Conservation (phyloP, 2,797 vertebrate species). For the Rhinogobio ventralis region DNA sequence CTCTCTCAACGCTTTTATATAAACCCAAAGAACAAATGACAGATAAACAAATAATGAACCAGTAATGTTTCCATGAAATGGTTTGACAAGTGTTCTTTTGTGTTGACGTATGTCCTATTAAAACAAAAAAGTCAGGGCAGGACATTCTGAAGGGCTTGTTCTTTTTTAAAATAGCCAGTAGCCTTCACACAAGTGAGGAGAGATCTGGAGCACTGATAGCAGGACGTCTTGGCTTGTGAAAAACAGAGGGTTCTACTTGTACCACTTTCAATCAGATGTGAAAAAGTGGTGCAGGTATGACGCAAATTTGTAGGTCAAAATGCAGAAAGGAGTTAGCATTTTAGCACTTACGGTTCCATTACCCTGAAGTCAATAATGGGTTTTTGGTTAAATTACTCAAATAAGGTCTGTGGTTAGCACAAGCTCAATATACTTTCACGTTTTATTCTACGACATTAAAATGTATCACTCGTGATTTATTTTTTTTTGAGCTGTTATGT, state of each 20-base stretch:
- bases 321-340: no score
- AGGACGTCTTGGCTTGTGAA: not conserved
- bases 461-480: no score
- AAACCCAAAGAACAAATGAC: not conserved
- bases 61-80: not conserved
- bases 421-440: no score
- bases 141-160: not conserved
- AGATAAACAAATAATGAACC: not conserved
- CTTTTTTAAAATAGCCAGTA: conserved; percentile 24
- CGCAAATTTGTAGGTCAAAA: no score
- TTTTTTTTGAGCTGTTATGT: no score
- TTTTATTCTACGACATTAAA: no score
- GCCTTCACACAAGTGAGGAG: not conserved
- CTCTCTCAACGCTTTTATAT: not conserved
- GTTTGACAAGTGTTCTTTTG: conserved; percentile 8
- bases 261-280: not conserved
- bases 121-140: not conserved
- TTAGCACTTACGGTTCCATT: no score
- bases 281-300: not conserved
- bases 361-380: no score
- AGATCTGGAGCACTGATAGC: conserved; percentile 22
- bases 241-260: not conserved
- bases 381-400: no score
- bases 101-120: not conserved
- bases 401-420: no score